Conservation (phyloP, 1,140 invertebrate genomes). For the Eriocheir sinensis region DNA sequence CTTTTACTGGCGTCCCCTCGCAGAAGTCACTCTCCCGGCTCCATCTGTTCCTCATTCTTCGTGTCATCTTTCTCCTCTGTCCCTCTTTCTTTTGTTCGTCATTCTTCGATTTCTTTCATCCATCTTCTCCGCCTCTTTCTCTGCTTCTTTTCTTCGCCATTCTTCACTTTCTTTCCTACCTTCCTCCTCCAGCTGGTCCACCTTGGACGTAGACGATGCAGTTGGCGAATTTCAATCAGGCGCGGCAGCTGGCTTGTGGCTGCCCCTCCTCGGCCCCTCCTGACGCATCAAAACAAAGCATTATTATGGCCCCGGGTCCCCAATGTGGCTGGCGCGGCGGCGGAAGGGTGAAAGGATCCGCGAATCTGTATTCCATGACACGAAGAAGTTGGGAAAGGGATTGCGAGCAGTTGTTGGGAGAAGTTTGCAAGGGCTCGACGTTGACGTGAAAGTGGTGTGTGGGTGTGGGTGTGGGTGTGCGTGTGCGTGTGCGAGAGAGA, state of each 20-base stretch:
- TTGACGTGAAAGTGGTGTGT: no score
- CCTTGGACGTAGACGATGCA: not conserved
- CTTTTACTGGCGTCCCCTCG: not conserved
- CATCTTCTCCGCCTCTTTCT: no score
- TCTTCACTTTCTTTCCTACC: not conserved
- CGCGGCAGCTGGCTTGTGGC: not conserved
- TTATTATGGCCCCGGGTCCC: not conserved
- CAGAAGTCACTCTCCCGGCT: not conserved
- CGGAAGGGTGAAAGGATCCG: not conserved
- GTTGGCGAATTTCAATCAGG: not conserved
- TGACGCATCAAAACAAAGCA: constrained; percentile 13
- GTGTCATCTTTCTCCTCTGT: not conserved
- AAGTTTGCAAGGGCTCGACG: not conserved
- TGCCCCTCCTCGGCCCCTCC: not conserved
- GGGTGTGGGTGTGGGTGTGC: not conserved
- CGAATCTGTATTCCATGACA: not conserved
- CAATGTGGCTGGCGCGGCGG: not conserved
- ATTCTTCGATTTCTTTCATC: no score
- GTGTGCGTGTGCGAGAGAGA: not conserved
- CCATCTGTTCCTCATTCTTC: not conserved
- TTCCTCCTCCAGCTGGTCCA: not conserved
- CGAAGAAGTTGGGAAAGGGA: not conserved
- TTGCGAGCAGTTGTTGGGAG: not conserved
- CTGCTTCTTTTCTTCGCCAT: no score
- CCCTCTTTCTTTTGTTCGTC: no score